Evolutionary conservation across 2,797 vertebrate genomes (phyloP), one percentile per base, ranked within the genome.

Genomic region (Ciconia nigra): DNA sequence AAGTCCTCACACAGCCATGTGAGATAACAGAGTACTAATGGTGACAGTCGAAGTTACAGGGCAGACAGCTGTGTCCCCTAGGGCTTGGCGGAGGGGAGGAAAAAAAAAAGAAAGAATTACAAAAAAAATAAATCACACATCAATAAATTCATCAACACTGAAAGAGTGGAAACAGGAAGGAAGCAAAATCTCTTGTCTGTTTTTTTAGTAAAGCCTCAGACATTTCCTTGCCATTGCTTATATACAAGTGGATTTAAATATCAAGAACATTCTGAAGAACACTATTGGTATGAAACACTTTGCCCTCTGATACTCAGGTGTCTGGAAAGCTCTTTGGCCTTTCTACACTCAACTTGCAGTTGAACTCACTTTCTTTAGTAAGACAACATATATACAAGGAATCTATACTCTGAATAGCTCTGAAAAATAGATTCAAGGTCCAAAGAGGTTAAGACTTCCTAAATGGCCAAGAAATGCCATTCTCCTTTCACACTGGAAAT

Each of bases 71-170:
- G 51, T 44, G 55, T 59, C 15, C 55, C 63, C 4, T 2, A 51
- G 62, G 46, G 70, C 62, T 80, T n/a, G n/a, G 42, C 0, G 0
- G 9, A 72, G 9, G 28, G 26, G 29, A 51, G 35, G 2, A 18
- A 51, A 41, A 33, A 61, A 26, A 26, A 26, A 37, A 39, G 37
- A 47, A 28, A 57, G 7, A 26, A 51, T 49, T 35, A 52, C 37
- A 17, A 31, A 19, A 33, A 6, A 57, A 22, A n/a, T n/a, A 57
- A 57, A 57, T 5, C 20, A n/a, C 33, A 21, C 4, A 52, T 83
- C 58, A 70, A 55, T 71, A 78, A 66, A 69, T 51, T 57, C 66
- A 86, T 58, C n/a, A 62, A 83, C 28, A 33, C 8, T 44, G 24
- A 73, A 82, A 73, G 39, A 54, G 13, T 15, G 2, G 12, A 57